Percentiles rank a stretch among this genome's conserved stretches.
Conservation (phyloP, 1,140 invertebrate genomes). For the Eurytemora carolleeae region DNA sequence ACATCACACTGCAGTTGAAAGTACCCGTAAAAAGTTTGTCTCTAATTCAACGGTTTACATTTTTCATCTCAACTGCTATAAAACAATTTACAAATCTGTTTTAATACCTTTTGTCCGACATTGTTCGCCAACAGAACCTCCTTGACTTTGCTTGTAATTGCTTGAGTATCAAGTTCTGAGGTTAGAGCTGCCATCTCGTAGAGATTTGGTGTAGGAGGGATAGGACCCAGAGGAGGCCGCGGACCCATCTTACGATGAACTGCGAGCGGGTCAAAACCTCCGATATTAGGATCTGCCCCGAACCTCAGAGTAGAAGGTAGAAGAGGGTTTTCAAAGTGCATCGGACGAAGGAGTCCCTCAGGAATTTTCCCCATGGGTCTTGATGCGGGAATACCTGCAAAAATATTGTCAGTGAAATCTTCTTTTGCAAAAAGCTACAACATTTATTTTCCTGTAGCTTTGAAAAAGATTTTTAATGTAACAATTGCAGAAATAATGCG, state of each 20-base stretch:
- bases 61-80: background rate
- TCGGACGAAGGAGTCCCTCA: background rate
- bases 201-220: constrained; percentile 35
- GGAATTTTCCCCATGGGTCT: background rate
- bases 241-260: constrained; percentile 8
- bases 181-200: constrained; percentile 92
- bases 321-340: constrained; percentile 27
- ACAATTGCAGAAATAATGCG: no score
- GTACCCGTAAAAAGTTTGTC: no score
- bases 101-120: constrained; percentile 72
- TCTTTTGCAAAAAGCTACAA: background rate
- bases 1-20: no score
- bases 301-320: constrained; percentile 29
- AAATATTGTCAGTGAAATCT: background rate
- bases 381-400: background rate
- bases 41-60: no score
- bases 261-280: constrained; percentile 7
- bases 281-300: constrained; percentile 15
- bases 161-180: constrained; percentile 85
- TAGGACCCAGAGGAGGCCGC: constrained; percentile 6
- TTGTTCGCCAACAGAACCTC: constrained; percentile 89
- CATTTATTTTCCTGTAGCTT: background rate
- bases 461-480: background rate
- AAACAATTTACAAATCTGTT: constrained; percentile 4
- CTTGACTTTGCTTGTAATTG: constrained; percentile 89